These are phyloP conservation scores for Bibio marci DNA, from an alignment of 2,888 invertebrate species.

Conservation along the genomic window DNA sequence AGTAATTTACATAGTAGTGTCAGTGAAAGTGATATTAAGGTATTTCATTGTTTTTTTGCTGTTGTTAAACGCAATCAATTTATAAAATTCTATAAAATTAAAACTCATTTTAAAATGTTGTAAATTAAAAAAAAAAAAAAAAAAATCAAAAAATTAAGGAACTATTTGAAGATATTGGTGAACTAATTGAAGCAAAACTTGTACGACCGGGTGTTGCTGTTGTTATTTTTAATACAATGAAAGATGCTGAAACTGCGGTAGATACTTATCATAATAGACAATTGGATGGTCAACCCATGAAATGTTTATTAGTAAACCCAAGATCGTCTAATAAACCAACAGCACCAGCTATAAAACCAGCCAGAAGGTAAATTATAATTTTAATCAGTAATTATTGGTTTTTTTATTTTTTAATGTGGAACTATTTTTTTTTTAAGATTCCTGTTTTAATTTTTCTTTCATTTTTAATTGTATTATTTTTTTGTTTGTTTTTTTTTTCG, in stretches of 20 bases:
- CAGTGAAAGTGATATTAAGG: constrained; percentile 79
- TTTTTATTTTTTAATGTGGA: background rate
- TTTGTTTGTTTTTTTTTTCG: too few relatives aligned
- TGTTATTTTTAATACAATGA: constrained; percentile 70
- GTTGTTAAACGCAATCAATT: too few relatives aligned
- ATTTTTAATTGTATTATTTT: background rate
- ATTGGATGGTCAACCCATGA: constrained; percentile 87
- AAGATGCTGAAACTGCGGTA: constrained; percentile 79
- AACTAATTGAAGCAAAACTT: constrained; percentile 64
- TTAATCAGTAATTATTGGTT: background rate
- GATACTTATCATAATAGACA: constrained; percentile 87
- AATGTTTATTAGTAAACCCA: constrained; percentile 69
- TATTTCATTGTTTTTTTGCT: background rate
- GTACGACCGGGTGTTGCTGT: constrained; percentile 80
- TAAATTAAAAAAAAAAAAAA: too few relatives aligned
- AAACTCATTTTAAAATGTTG: constrained; percentile 10
- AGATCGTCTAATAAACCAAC: constrained; percentile 44
- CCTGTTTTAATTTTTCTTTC: too few relatives aligned
- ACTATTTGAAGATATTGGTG: constrained; percentile 83
- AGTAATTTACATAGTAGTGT: constrained; percentile 78
- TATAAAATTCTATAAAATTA: background rate
- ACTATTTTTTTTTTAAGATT: background rate
- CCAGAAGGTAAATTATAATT: constrained; percentile 12
- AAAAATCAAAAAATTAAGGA: too few relatives aligned
- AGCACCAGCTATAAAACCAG: constrained; percentile 20